These are phyloP conservation scores for Dioctria linearis DNA, from an alignment of 2,888 invertebrate species.

Conservation along the genomic window DNA sequence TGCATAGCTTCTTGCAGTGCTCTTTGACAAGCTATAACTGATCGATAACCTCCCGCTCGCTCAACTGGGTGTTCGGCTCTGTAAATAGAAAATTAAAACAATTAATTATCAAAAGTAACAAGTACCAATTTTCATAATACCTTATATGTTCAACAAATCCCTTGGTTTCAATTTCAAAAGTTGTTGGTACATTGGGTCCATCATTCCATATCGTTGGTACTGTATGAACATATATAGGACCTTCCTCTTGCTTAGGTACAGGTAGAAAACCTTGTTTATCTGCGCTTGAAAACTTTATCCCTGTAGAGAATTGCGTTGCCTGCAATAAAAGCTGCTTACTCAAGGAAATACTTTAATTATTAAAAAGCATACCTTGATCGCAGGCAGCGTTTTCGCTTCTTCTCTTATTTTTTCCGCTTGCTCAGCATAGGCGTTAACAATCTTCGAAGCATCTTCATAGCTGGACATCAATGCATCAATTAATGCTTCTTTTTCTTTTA, in stretches of 20 bases:
- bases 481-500: slow-evolving; percentile 89
- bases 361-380: slow-evolving; percentile 62
- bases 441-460: slow-evolving; percentile 89
- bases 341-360: slow-evolving; percentile 23
- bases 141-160: slow-evolving; percentile 84
- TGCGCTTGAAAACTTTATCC: slow-evolving; percentile 84
- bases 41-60: slow-evolving; percentile 89
- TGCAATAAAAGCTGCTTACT: slow-evolving; percentile 63
- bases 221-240: slow-evolving; percentile 82
- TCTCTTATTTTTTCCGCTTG: slow-evolving; percentile 79
- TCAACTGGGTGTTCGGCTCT: slow-evolving; percentile 82
- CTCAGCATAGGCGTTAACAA: slow-evolving; percentile 85
- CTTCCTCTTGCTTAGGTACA: slow-evolving; percentile 82
- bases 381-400: slow-evolving; percentile 71
- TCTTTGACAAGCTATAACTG: slow-evolving; percentile 85
- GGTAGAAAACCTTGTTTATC: slow-evolving; percentile 77
- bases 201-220: slow-evolving; percentile 75
- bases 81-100: not conserved
- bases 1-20: slow-evolving; percentile 91
- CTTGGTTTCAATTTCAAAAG: slow-evolving; percentile 75
- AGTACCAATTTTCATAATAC: slow-evolving; percentile 62
- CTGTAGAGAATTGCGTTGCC: slow-evolving; percentile 86
- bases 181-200: slow-evolving; percentile 82
- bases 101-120: slow-evolving; percentile 38
- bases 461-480: slow-evolving; percentile 97